These are phyloP conservation scores for Piscicola geometra DNA, from an alignment of 2,888 invertebrate genomes.

Conservation along the genomic window DNA sequence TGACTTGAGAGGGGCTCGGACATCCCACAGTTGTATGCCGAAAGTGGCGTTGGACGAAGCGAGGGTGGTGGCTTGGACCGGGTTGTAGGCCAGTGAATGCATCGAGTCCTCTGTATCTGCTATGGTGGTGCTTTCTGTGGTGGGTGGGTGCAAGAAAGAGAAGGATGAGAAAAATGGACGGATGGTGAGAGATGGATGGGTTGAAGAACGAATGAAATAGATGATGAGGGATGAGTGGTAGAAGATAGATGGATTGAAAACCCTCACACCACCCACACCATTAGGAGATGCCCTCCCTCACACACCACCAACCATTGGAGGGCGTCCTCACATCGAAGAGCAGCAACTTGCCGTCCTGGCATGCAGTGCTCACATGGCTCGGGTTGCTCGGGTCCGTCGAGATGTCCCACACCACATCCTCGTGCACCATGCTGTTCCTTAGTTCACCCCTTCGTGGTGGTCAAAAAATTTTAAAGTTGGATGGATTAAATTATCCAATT, in stretches of 20 bases:
- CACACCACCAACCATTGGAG: slow-evolving; percentile 46
- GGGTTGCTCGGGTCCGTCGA: slow-evolving; percentile 80
- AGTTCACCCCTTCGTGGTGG: slow-evolving; percentile 46
- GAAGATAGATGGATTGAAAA: not conserved
- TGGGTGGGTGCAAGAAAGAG: not conserved
- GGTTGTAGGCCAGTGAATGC: slow-evolving; percentile 91
- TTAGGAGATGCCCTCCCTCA: not conserved
- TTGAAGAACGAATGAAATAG: not conserved
- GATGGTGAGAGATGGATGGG: not conserved
- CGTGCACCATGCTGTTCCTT: slow-evolving; percentile 71
- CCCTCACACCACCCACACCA: too few species aligned
- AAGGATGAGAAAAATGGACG: not conserved
- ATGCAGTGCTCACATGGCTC: slow-evolving; percentile 78
- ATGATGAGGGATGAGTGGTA: not conserved
- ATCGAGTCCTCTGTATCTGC: slow-evolving; percentile 62
- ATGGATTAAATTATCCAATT: too few species aligned
- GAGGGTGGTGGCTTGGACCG: slow-evolving; percentile 71
- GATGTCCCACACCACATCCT: slow-evolving; percentile 83
- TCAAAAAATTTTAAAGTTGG: too few species aligned
- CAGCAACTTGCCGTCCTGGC: slow-evolving; percentile 82
- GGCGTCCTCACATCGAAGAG: slow-evolving; percentile 76
- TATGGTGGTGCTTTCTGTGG: slow-evolving; percentile 57
- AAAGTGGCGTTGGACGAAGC: slow-evolving; percentile 85
- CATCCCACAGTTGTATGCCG: slow-evolving; percentile 83
- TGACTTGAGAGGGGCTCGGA: slow-evolving; percentile 76